Evolutionary conservation across 1,140 invertebrate species (phyloP), one percentile per base, ranked within the genome.

Genomic region (Pararge aegeria): DNA sequence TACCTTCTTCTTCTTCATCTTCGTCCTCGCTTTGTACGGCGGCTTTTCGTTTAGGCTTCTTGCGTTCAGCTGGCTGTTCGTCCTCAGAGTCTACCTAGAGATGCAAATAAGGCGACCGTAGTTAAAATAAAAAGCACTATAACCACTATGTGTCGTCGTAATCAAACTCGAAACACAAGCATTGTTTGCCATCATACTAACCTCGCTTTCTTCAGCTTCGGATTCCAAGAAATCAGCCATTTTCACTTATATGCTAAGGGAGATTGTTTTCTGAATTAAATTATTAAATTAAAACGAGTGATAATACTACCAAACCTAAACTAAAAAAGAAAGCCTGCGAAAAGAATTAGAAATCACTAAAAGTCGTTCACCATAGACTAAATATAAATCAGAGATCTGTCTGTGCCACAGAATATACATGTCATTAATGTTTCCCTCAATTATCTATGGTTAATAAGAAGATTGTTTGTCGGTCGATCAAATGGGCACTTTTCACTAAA

Each of bases 161-260:
- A 73, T 78, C 70, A 67, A 68, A 68, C 44, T 60, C 37, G 50
- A 59, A 70, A 62, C 38, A 66, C 64, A 75, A 72, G 62, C 69
- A 60, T 70, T 59, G 62, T 50, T 63, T 51, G 52, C 51, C 51
- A 65, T 69, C 68, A 21, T 66, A 91, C 89, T 92, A 91, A 95
- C 95, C 92, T 95, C 95, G 80, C 94, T 95, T 83, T 96, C 95
- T 74, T 96, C 95, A 1, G 95, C 95, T 84, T 96, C 95, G 0
- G 94, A 95, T 64, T 96, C 95, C 48, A 96, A 81, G 85, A 96
- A 96, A 82, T 96, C 94, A 29, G 95, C 93, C 95, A 95, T 95
- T 40, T 56, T 75, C 48, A 64, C 66, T 71, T 73, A 69, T n/a
- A 55, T 20, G n/a, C 37, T 49, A 64, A 64, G 6, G 13, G 18